Evolutionary conservation across 64 coral and sea anemone genomes (phyloP).

Genomic region (Actinia equina): DNA sequence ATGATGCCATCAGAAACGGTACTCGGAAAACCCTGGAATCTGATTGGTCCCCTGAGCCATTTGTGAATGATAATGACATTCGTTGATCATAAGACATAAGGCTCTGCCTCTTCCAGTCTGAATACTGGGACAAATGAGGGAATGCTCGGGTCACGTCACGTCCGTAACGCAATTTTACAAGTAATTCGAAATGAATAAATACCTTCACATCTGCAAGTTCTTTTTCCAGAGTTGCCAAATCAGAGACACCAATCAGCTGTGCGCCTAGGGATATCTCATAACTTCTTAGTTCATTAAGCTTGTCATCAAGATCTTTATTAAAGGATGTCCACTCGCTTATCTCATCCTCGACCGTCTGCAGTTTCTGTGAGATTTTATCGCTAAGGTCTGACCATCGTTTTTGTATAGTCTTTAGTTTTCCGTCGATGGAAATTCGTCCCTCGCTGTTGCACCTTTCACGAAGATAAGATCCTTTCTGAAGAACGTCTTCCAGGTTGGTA

Average conservation of each 20-base stretch:
- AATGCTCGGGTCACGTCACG: no score
- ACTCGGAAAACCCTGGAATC: not conserved
- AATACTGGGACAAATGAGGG: no score
- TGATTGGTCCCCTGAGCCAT: not conserved
- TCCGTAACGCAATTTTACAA: not conserved
- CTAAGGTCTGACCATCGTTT: constrained; percentile 68
- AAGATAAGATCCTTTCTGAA: constrained; percentile 43
- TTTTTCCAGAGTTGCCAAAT: constrained; percentile 62
- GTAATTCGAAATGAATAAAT: not conserved
- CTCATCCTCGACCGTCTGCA: constrained; percentile 52
- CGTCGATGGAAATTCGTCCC: constrained; percentile 52
- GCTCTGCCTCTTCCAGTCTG: no score
- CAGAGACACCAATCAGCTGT: constrained; percentile 62
- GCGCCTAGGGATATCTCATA: constrained; percentile 76
- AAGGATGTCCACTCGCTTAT: constrained; percentile 58
- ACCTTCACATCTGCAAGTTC: constrained; percentile 79
- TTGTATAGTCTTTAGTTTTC: constrained; percentile 49
- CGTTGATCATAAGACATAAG: no score
- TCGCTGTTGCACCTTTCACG: constrained; percentile 78
- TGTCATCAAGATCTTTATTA: constrained; percentile 59
- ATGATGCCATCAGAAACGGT: no score
- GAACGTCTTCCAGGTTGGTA: constrained; percentile 52
- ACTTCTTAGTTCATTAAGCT: constrained; percentile 65
- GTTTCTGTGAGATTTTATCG: constrained; percentile 55
- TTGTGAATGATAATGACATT: no score